Base-by-base conservation (phyloP, 2,888 invertebrate genomes). In the Limenitis camilla region DNA sequence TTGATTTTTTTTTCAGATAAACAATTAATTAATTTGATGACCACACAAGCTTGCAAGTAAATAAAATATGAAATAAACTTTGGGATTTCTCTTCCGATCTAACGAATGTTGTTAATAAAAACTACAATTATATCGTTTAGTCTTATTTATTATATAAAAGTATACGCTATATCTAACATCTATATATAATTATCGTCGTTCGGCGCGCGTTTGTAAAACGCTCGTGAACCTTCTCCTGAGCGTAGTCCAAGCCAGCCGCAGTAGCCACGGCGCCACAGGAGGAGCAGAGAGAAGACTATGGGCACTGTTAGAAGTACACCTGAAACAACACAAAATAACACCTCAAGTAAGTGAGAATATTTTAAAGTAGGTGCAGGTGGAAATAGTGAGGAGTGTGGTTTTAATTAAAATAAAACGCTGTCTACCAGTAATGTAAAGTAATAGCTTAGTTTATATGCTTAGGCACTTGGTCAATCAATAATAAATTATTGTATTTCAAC, bases 201-300 rank as follows among this genome's bases (percentile, higher is more conserved):
- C 0, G 89, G 88, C 0, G 93, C 89, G 40, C 92, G 81, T 65
- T 91, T 92, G 77, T 95, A 95, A 71, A 93, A 92, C 0, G 93
- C 92, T 8, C 93, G 81, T 0, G 92, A 91, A 50, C 89, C 91
- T 30, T 89, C 88, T 0, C 89, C 88, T 0, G 91, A 91, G 0
- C 90, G 86, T 3, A 86, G 79, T 0, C 89, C 88, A 41, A 90
- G 77, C 64, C 90, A 78, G 0, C 88, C 86, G 72, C 92, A 91
- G 81, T 91, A 92, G 0, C 92, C 91, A 40, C 89, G 89, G 55
- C 90, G 89, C 87, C 93, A 91, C 33, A 91, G 77, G 33, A 92
- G 65, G 63, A 92, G 76, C 9, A 91, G 63, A 0, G 88, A 85
- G 8, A 94, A 70, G 56, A 91, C 87, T 7, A 92, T 66, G 0